Evolutionary conservation across 2,888 invertebrate species (phyloP).

Genomic region (Cephus pulcher): DNA sequence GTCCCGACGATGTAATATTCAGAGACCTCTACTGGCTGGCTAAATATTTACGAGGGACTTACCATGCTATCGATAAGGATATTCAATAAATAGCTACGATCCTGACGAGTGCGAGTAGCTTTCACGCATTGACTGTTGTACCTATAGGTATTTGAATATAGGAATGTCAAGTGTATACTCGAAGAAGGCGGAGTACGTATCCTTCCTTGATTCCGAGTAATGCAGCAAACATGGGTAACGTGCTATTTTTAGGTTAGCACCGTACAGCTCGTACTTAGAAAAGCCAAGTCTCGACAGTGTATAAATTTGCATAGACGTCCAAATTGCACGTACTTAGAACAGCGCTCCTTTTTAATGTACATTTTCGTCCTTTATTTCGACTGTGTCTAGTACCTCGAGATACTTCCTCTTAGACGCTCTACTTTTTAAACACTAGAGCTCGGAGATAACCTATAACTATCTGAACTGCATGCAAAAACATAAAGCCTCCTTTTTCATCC

Average conservation of each 20-base stretch:
- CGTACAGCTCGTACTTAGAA: neutral
- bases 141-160: neutral
- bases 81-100: neutral
- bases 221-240: neutral
- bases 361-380: neutral
- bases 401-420: neutral
- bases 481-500: neutral
- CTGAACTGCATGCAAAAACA: neutral
- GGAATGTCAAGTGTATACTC: neutral
- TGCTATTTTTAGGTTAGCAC: neutral
- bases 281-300: neutral
- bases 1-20: constrained; percentile 30
- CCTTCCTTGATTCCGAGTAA: neutral
- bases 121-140: neutral
- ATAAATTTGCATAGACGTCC: neutral
- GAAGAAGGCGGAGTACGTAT: neutral
- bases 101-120: neutral
- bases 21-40: constrained; percentile 26
- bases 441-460: neutral
- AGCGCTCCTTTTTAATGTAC: too few species aligned
- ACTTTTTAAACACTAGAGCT: neutral
- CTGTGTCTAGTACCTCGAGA: neutral
- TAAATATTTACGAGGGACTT: constrained; percentile 36
- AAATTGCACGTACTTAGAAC: neutral
- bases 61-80: neutral